Evolutionary conservation across 2,797 vertebrate species (phyloP), one percentile per base, ranked within the genome.

Genomic region (Clarias laeviceps): DNA sequence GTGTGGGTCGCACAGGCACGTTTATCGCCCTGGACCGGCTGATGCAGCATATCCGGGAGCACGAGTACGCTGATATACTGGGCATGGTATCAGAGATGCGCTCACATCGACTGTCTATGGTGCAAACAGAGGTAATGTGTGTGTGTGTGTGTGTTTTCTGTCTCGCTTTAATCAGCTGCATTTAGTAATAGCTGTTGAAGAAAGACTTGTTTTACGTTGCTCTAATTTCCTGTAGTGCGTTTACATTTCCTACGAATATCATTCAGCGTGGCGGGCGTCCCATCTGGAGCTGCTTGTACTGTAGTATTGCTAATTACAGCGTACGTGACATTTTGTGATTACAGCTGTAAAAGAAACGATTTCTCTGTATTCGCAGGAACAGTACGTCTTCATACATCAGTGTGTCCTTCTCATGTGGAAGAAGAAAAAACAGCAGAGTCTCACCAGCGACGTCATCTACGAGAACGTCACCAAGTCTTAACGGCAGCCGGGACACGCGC

Each of bases 351-450:
- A 79, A 54, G 24, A 12, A 69, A 5, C 45, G 37, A 68, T 86
- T 29, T 80, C 64, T 90, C 54, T 85, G n/a, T 74, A 32, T 85
- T 64, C 84, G 20, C 88, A 99, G 98, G 98, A 99, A 87, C 98
- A 99, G 93, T 99, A 97, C 66, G 96, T 99, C 84, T 99, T 99
- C 91, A 98, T 99, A 90, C 98, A 99, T 84, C 98, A 98, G 93
- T 99, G 98, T 17, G 97, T 98, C 87, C 95, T 97, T 77, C 90
- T 99, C 80, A 97, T 99, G 97, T 99, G 98, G 97, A 95, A 96
- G 89, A 98, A 97, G 96, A 98, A 98, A 93, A 97, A 97, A 91
- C 96, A 97, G 91, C 97, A 97, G 89, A 96, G 96, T 86, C 93
- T 96, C 91, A 96, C 96, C 93, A 97, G 96, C 0, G 97, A 98